phyloP scores from a whole-genome alignment of 2,113 vertebrate genomes.

The Rhegmatorhina hoffmannsi region DNA sequence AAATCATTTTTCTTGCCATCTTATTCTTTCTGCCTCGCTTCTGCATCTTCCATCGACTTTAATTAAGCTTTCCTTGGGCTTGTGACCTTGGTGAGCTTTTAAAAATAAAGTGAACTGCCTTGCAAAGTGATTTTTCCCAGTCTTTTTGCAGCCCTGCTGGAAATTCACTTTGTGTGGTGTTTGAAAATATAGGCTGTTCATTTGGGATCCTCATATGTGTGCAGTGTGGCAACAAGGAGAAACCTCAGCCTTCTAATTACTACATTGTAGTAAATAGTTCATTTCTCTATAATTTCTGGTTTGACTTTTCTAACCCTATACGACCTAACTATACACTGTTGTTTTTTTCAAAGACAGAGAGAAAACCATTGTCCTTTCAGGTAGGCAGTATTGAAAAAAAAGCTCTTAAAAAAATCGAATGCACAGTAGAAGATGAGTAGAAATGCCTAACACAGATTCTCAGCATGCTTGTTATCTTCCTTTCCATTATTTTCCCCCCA shows the following conservation, averaged over 20 bases:
- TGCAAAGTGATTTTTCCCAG: slow-evolving; percentile 52
- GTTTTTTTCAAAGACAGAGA: background rate
- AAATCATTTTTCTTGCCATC: slow-evolving; percentile 58
- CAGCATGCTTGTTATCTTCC: slow-evolving; percentile 41
- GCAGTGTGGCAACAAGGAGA: background rate
- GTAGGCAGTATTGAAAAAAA: background rate
- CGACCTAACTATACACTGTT: background rate
- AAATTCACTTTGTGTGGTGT: slow-evolving; percentile 19
- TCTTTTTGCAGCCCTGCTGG: slow-evolving; percentile 31
- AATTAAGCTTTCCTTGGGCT: slow-evolving; percentile 69
- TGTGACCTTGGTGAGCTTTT: slow-evolving; percentile 64
- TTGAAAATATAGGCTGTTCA: slow-evolving; percentile 30
- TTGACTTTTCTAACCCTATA: background rate
- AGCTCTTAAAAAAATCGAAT: background rate
- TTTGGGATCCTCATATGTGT: background rate
- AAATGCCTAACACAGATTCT: slow-evolving; percentile 26
- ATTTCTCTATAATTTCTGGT: slow-evolving; percentile 5
- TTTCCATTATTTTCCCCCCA: background rate
- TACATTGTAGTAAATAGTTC: background rate
- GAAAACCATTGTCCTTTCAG: background rate
- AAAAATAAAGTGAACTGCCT: slow-evolving; percentile 66
- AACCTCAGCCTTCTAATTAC: background rate
- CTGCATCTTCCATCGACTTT: slow-evolving; percentile 65
- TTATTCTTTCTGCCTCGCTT: slow-evolving; percentile 42
- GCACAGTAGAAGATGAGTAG: background rate